These are phyloP conservation scores for Thamnophis elegans DNA, from an alignment of 2,797 vertebrate genomes.

Conservation along the genomic window DNA sequence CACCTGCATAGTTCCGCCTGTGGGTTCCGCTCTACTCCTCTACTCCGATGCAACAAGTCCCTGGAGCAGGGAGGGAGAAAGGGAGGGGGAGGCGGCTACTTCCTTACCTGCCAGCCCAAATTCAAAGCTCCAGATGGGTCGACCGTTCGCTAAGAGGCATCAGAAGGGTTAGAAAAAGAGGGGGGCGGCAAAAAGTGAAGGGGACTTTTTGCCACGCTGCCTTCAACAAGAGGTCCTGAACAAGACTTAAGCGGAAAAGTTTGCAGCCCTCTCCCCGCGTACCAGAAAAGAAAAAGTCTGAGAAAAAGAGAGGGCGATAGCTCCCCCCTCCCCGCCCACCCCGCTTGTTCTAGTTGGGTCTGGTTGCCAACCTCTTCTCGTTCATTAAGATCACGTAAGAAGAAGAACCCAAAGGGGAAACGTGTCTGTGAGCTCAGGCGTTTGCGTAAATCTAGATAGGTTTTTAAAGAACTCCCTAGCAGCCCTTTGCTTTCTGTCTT, in stretches of 20 bases:
- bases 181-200: conserved; percentile 65
- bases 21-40: conserved; percentile 56
- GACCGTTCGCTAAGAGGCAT: conserved; percentile 59
- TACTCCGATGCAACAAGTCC: conserved; percentile 88
- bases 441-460: conserved; percentile 86
- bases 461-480: conserved; percentile 77
- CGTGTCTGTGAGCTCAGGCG: conserved; percentile 84
- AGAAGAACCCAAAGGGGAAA: conserved; percentile 83
- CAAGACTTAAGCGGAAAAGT: conserved; percentile 70
- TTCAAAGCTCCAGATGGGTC: conserved; percentile 60
- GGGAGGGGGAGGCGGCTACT: conserved; percentile 16
- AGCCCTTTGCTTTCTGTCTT: conserved; percentile 86
- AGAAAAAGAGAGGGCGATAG: conserved; percentile 56
- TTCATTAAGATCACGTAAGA: conserved; percentile 93
- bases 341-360: conserved; percentile 62
- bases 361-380: conserved; percentile 76
- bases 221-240: conserved; percentile 37
- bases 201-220: conserved; percentile 46
- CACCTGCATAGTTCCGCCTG: conserved; percentile 32
- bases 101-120: conserved; percentile 72
- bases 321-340: conserved; percentile 59
- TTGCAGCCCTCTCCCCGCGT: conserved; percentile 61
- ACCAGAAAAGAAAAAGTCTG: conserved; percentile 50
- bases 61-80: conserved; percentile 49
- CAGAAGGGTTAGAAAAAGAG: not conserved